Evolutionary conservation across 2,113 vertebrate genomes (phyloP).

Genomic region (Meleagris gallopavo): DNA sequence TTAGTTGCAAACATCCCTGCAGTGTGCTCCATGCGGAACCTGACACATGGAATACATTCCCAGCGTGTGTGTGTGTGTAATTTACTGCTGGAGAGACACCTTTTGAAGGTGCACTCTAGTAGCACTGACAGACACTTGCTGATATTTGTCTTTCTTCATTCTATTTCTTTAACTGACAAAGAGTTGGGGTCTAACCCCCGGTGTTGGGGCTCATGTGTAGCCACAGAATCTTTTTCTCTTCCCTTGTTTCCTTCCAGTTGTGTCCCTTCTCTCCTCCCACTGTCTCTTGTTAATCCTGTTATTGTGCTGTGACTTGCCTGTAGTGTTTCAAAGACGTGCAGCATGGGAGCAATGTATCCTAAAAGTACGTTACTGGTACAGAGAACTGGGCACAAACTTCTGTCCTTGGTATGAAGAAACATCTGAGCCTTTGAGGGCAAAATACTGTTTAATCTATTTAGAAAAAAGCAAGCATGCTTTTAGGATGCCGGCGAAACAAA

Average conservation of each 20-base stretch:
- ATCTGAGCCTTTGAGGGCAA: neutral
- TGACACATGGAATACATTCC: accelerated
- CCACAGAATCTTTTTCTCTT: neutral
- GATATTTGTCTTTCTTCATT: neutral
- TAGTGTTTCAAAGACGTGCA: neutral
- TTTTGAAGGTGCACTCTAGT: neutral
- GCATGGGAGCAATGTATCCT: neutral
- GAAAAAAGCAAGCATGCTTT: neutral
- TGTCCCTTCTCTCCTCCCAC: neutral
- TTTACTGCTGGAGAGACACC: accelerated
- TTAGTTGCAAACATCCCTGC: neutral
- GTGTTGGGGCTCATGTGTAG: accelerated
- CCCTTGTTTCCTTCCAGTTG: neutral
- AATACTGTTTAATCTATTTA: neutral
- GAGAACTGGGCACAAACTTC: neutral
- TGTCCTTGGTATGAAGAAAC: neutral
- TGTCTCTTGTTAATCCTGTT: neutral
- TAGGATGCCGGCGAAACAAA: neutral
- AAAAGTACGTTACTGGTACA: neutral
- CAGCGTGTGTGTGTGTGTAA: too few relatives aligned
- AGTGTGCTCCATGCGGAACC: accelerated
- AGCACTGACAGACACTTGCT: neutral
- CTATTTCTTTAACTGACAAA: neutral
- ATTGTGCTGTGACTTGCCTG: neutral
- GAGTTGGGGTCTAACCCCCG: neutral